Percentiles rank a stretch among this genome's conserved stretches.
These are phyloP conservation scores for Plodia interpunctella DNA, from an alignment of 1,140 invertebrate genomes.

Conservation along the genomic window DNA sequence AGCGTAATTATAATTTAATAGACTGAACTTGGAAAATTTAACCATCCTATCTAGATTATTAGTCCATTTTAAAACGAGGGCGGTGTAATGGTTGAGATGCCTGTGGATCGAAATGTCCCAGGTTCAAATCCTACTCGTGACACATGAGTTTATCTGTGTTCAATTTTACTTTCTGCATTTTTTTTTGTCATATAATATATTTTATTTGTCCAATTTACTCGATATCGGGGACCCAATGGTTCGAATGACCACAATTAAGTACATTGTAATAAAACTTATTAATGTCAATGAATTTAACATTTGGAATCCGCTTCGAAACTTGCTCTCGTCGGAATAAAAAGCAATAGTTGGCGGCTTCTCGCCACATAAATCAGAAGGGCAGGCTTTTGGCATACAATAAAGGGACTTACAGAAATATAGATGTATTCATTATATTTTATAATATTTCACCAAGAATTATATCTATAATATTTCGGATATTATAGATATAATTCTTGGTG, in stretches of 20 bases:
- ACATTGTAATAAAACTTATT: background rate
- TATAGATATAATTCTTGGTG: too few relatives aligned
- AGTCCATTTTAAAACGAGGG: too few relatives aligned
- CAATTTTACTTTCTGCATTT: too few relatives aligned
- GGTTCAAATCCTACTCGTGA: too few relatives aligned
- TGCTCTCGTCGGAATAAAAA: conserved; percentile 45
- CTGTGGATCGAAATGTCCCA: too few relatives aligned
- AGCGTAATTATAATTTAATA: background rate
- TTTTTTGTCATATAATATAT: too few relatives aligned
- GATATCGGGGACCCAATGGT: background rate
- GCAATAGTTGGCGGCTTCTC: conserved; percentile 61
- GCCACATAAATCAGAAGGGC: conserved; percentile 66
- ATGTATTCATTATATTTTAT: too few relatives aligned
- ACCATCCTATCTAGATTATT: background rate
- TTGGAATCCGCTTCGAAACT: conserved; percentile 17
- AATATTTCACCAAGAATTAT: too few relatives aligned
- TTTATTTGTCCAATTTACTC: too few relatives aligned
- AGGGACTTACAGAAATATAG: background rate
- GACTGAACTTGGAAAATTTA: background rate
- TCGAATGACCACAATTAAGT: background rate
- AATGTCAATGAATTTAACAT: background rate
- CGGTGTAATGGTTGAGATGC: too few relatives aligned
- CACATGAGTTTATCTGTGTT: background rate
- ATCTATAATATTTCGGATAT: too few relatives aligned
- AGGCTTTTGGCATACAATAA: conserved; percentile 31